phyloP scores from a whole-genome alignment of 1,140 invertebrate genomes.

The Pomacea maculata region DNA sequence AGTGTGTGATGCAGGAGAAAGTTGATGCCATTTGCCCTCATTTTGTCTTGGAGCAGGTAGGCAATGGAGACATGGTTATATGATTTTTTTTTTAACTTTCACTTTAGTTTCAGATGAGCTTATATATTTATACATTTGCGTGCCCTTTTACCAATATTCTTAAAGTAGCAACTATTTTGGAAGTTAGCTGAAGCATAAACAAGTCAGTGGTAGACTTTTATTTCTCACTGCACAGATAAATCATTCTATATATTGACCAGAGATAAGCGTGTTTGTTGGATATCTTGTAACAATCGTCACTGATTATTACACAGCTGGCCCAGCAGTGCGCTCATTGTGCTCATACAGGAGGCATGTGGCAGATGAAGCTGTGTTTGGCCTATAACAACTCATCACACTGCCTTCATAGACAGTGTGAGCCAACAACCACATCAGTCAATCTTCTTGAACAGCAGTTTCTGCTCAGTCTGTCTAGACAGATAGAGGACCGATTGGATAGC shows the following conservation, averaged over 20 bases:
- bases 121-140: too few relatives aligned
- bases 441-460: conserved; percentile 55
- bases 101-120: too few relatives aligned
- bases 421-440: conserved; percentile 15
- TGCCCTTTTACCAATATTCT: not conserved
- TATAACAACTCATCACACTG: conserved; percentile 46
- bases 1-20: conserved; percentile 87
- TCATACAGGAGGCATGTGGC: conserved; percentile 42
- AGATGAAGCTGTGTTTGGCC: conserved; percentile 51
- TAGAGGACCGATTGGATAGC: conserved; percentile 47
- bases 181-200: not conserved
- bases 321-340: conserved; percentile 1
- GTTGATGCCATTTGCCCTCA: conserved; percentile 77
- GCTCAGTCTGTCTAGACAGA: conserved; percentile 41
- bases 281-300: not conserved
- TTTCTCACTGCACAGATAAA: not conserved
- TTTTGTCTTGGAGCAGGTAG: conserved; percentile 55
- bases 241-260: not conserved
- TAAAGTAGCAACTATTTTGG: not conserved
- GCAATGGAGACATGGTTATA: not conserved
- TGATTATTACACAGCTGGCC: conserved; percentile 4
- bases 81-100: too few relatives aligned
- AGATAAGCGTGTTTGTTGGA: not conserved
- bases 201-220: not conserved
- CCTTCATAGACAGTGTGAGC: conserved; percentile 6